Percentiles rank a stretch among this genome's conserved stretches.
Conservation (phyloP, 1,140 invertebrate genomes). For the Drosophila dunni region DNA sequence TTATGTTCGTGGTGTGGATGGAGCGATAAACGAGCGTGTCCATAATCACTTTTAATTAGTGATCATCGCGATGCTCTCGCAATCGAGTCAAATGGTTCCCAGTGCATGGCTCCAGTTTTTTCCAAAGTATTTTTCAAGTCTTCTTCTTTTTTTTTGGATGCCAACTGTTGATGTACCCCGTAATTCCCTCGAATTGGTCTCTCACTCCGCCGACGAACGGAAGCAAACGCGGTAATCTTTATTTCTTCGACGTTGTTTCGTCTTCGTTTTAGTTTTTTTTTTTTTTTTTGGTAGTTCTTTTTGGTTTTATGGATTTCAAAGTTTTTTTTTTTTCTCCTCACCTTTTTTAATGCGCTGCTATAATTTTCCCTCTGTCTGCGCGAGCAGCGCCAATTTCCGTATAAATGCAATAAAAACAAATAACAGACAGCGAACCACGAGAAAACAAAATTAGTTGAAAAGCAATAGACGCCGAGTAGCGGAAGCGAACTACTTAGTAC, state of each 20-base stretch:
- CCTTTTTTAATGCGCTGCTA: conserved; percentile 62
- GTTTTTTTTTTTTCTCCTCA: neutral
- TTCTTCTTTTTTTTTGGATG: neutral
- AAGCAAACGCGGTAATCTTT: conserved; percentile 73
- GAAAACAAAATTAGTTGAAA: conserved; percentile 79
- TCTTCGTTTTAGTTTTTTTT: conserved; percentile 35
- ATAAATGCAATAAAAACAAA: conserved; percentile 83
- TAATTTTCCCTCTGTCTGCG: conserved; percentile 56
- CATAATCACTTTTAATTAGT: conserved; percentile 78
- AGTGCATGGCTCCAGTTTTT: conserved; percentile 64
- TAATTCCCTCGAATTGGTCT: neutral
- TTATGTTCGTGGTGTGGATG: conserved; percentile 15
- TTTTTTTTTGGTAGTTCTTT: conserved; percentile 32
- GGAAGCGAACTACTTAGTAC: conserved; percentile 58
- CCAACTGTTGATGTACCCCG: conserved; percentile 5
- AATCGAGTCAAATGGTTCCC: conserved; percentile 26
- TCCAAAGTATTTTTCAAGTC: conserved; percentile 58
- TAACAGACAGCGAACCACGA: conserved; percentile 75
- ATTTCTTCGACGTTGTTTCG: conserved; percentile 47
- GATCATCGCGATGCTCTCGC: conserved; percentile 33
- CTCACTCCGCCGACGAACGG: conserved; percentile 48
- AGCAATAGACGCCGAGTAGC: conserved; percentile 63
- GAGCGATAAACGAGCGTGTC: conserved; percentile 67
- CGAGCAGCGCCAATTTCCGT: conserved; percentile 75
- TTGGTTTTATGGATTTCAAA: conserved; percentile 64